Evolutionary conservation across 2,888 invertebrate genomes (phyloP).

Genomic region (Euclidia mi): DNA sequence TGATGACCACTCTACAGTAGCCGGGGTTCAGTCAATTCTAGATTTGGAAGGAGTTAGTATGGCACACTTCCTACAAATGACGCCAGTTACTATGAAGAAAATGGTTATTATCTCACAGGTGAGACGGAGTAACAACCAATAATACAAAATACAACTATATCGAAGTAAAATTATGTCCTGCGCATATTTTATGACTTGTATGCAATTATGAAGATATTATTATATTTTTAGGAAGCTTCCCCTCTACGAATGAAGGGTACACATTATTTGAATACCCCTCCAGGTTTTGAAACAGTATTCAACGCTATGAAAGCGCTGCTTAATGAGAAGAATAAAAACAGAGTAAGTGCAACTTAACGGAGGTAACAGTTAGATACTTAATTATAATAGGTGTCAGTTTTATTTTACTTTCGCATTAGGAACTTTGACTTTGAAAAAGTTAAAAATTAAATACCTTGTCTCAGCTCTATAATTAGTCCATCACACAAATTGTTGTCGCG

Average conservation of each 20-base stretch:
- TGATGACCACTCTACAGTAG: constrained; percentile 85
- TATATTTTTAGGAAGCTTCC: constrained; percentile 84
- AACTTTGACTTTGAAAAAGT: background rate
- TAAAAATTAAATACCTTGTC: too few relatives aligned
- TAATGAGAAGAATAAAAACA: constrained; percentile 88
- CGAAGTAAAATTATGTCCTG: too few relatives aligned
- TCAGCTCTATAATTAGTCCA: too few relatives aligned
- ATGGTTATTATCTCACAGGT: constrained; percentile 78
- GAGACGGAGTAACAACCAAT: constrained; percentile 3
- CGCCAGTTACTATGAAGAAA: constrained; percentile 88
- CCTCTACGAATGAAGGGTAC: constrained; percentile 90
- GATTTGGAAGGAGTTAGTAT: constrained; percentile 87
- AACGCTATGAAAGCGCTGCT: constrained; percentile 87
- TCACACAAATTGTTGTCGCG: too few relatives aligned
- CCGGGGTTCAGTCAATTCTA: constrained; percentile 82
- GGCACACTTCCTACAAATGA: constrained; percentile 86
- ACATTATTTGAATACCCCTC: constrained; percentile 89
- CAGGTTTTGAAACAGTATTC: constrained; percentile 89
- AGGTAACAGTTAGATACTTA: too few relatives aligned
- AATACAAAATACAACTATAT: too few relatives aligned
- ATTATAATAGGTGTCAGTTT: too few relatives aligned
- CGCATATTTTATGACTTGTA: too few relatives aligned
- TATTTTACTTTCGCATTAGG: too few relatives aligned
- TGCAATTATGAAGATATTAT: too few relatives aligned
- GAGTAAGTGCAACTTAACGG: too few relatives aligned